Base-by-base conservation (phyloP, 37 sponge, comb jelly and placozoan genomes). In the Bolinopsis microptera region DNA sequence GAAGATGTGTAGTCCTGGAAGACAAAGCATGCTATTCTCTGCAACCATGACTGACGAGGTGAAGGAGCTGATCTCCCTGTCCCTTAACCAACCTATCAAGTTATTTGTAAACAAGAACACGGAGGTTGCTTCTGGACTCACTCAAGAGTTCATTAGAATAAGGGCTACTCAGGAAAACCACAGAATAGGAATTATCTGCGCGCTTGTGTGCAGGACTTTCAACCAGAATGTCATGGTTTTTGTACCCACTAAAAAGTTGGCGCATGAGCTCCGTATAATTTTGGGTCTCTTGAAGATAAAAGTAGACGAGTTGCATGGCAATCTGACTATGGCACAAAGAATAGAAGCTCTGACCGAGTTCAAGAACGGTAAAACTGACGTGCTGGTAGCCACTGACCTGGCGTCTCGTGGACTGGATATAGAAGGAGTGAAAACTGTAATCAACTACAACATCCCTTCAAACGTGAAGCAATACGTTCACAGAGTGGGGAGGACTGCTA, bases 41-140 rank as follows among this genome's bases (percentile, higher is more conserved):
- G 99, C 99, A 24, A 99, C 99, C 92, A 99, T 99, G 99, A 99
- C 99, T 5, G 99, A 99, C 94, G 93, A 99, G 92, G 97, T 98
- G 41, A 94, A 99, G 86, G 97, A 99, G 93, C 95, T 99, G 75
- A 97, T 92, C 1, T 48, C 94, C 0, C 94, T 99, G 36, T 97
- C 97, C 67, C 95, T 99, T 16, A 95, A 96, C 39, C 95, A 96
- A 35, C 99, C 99, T 31, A 96, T 99, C 48, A 92, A 95, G 36
- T 41, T 99, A 41, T 99, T 99, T 94, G 96, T 99, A 69, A 96
- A 99, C 93, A 94, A 93, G 72, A 99, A 99, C 95, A 97, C 95
- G 1, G 98, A 99, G 41, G 95, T 95, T 24, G 99, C 99, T 0
- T 95, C 93, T 48, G 97, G 96, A 36, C 94, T 99, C 37, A 94